A percentile compares a stretch with the other conserved stretches of the same genome.
phyloP scores from a whole-genome alignment of 2,888 invertebrate species.

The Pterostichus niger region DNA sequence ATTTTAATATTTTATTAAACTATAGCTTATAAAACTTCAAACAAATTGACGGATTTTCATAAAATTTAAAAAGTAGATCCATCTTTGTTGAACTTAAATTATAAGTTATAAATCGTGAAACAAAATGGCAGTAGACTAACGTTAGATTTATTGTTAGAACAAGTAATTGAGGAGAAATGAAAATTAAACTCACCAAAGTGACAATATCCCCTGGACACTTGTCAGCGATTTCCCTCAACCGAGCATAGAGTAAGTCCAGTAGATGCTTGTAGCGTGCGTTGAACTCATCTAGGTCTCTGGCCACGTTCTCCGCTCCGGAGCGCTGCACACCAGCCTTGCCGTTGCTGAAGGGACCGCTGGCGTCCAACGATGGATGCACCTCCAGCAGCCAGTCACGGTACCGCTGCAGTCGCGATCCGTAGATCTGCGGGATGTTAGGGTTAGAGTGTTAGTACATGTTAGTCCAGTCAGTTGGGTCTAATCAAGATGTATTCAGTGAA shows the following conservation, averaged over 20 bases:
- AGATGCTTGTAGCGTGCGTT: constrained; percentile 89
- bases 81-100: no score
- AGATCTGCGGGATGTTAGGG: constrained; percentile 85
- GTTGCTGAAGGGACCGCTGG: constrained; percentile 75
- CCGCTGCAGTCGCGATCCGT: constrained; percentile 90
- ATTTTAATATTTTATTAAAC: no score
- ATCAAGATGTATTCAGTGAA: constrained; percentile 12
- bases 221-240: constrained; percentile 84
- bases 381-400: constrained; percentile 92
- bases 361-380: constrained; percentile 89
- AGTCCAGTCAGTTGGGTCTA: constrained; percentile 67
- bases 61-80: no score
- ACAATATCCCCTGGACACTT: constrained; percentile 86
- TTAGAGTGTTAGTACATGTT: constrained; percentile 78
- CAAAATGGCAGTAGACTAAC: no score
- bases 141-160: neutral
- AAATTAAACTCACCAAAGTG: constrained; percentile 83
- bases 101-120: no score
- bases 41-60: no score
- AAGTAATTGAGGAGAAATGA: neutral
- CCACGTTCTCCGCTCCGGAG: constrained; percentile 86
- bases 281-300: constrained; percentile 88
- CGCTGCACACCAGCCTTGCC: constrained; percentile 74
- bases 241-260: constrained; percentile 84
- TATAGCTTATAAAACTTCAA: no score